These are phyloP conservation scores for Nylanderia fulva DNA, from an alignment of 1,140 invertebrate genomes.

Conservation along the genomic window DNA sequence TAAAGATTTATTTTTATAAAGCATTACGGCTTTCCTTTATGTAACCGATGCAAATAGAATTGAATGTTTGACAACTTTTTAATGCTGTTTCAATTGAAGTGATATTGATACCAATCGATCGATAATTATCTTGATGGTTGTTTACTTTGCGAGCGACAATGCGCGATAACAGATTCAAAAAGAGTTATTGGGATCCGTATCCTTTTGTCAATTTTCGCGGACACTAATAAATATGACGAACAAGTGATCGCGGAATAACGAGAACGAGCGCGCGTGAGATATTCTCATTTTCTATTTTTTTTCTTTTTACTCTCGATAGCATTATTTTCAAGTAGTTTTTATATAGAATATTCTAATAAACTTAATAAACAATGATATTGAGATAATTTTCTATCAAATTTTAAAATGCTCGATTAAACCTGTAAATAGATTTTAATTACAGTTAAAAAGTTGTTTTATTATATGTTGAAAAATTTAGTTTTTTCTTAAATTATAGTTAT, in stretches of 20 bases:
- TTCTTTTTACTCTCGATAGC: background rate
- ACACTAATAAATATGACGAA: background rate
- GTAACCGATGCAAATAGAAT: constrained; percentile 11
- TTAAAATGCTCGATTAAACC: background rate
- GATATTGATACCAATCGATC: background rate
- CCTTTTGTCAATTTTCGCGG: background rate
- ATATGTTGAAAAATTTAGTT: background rate
- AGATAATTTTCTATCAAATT: background rate
- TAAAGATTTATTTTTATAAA: background rate
- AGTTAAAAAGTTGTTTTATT: background rate
- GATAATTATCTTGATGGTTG: background rate
- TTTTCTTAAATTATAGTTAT: constrained; percentile 4
- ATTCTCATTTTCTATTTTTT: background rate
- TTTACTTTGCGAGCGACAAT: background rate
- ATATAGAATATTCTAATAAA: background rate
- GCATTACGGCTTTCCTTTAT: background rate
- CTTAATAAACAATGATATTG: background rate
- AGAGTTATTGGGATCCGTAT: background rate
- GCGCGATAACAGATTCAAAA: background rate
- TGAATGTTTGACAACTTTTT: background rate
- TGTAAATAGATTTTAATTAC: background rate
- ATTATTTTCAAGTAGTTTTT: constrained; percentile 10
- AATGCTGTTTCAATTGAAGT: background rate
- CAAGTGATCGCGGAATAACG: background rate
- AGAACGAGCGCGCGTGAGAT: background rate